phyloP scores from a whole-genome alignment of 2,113 vertebrate species.

The Atractosteus spatula region DNA sequence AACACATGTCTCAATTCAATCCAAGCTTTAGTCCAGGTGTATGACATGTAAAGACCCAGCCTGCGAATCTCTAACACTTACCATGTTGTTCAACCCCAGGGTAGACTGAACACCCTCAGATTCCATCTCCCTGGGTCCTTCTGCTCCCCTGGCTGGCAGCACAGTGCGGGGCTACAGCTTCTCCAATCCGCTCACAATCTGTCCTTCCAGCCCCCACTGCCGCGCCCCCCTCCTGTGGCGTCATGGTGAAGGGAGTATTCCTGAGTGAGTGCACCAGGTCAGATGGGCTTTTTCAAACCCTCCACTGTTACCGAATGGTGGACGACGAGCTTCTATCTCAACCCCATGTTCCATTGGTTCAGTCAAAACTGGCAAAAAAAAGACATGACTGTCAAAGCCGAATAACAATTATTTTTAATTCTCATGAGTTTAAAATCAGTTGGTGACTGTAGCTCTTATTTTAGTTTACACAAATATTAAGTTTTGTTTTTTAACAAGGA shows the following conservation, averaged over 20 bases:
- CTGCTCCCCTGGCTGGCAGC: conserved; percentile 19
- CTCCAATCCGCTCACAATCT: conserved; percentile 31
- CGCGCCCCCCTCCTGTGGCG: conserved; percentile 18
- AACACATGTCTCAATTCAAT: too few species aligned
- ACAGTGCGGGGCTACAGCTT: conserved; percentile 15
- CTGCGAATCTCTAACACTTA: neutral
- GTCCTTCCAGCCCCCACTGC: conserved; percentile 29
- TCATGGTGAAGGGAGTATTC: conserved; percentile 10
- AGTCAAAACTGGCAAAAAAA: too few species aligned
- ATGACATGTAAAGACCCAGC: too few species aligned
- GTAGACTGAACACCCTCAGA: conserved; percentile 15
- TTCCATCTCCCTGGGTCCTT: conserved; percentile 11
- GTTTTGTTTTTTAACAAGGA: too few species aligned
- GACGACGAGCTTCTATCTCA: too few species aligned
- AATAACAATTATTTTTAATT: too few species aligned
- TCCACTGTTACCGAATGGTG: neutral
- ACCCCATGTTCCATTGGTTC: too few species aligned
- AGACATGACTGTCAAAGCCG: too few species aligned
- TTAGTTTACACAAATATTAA: too few species aligned
- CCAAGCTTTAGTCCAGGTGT: too few species aligned
- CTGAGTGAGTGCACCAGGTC: conserved; percentile 7
- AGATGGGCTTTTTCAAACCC: neutral
- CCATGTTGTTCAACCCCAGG: conserved; percentile 15
- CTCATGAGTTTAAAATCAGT: too few species aligned
- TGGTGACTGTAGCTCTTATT: too few species aligned